phyloP scores from a whole-genome alignment of 1,140 invertebrate genomes.

The Heterodera carotae region DNA sequence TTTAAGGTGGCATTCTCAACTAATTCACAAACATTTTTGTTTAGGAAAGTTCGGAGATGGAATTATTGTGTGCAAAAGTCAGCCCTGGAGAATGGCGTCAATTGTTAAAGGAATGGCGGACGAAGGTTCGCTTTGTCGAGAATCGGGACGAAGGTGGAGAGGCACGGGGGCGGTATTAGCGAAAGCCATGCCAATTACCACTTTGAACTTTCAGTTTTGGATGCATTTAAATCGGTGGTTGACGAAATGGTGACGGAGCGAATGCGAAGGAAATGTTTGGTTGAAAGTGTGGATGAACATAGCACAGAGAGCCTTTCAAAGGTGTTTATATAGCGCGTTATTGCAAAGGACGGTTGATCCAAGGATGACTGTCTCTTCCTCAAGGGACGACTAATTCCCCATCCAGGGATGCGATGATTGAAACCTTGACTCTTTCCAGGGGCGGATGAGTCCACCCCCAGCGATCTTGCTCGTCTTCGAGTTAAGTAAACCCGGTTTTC shows the following conservation, averaged over 20 bases:
- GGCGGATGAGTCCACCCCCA: too few relatives aligned
- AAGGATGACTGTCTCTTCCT: too few relatives aligned
- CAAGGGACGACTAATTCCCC: too few relatives aligned
- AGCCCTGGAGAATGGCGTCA: conserved; percentile 21
- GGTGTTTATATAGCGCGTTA: background rate
- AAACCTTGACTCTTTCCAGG: too few relatives aligned
- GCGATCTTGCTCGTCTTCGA: too few relatives aligned
- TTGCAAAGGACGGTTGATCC: too few relatives aligned
- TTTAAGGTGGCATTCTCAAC: background rate
- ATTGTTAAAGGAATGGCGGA: conserved; percentile 24
- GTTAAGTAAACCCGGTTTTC: too few relatives aligned
- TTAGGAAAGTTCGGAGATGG: conserved; percentile 26
- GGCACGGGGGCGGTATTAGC: background rate
- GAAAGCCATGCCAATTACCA: background rate
- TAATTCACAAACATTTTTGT: background rate
- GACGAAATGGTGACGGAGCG: conserved; percentile 9
- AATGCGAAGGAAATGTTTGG: conserved; percentile 18
- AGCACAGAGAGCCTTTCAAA: too few relatives aligned
- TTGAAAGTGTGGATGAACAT: conserved; percentile 24
- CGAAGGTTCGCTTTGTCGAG: conserved; percentile 20
- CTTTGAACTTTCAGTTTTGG: background rate
- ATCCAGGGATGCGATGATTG: too few relatives aligned
- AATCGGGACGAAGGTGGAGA: conserved; percentile 14
- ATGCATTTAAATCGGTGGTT: conserved; percentile 1
- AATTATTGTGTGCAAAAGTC: conserved; percentile 19